These are phyloP conservation scores for Eumaeus atala DNA, from an alignment of 1,140 invertebrate species.

Conservation along the genomic window DNA sequence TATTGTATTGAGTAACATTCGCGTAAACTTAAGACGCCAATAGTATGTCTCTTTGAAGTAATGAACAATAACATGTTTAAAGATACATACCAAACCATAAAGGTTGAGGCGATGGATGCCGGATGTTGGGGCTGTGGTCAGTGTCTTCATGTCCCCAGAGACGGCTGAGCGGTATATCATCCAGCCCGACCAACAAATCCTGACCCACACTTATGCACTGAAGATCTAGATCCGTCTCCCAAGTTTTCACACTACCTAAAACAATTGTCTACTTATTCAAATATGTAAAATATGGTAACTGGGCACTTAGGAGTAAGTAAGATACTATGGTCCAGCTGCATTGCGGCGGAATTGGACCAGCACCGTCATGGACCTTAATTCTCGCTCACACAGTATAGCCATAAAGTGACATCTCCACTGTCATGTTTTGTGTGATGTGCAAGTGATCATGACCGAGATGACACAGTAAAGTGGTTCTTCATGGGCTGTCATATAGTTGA, in stretches of 20 bases:
- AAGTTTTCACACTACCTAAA: slow-evolving; percentile 72
- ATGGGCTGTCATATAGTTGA: slow-evolving; percentile 14
- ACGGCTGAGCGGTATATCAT: slow-evolving; percentile 60
- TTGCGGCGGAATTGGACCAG: no score
- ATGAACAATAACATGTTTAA: not conserved
- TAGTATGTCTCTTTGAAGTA: not conserved
- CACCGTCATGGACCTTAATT: no score
- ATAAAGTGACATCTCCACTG: no score
- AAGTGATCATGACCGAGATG: no score
- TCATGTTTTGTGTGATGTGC: no score
- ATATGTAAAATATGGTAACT: no score
- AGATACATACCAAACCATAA: slow-evolving; percentile 56
- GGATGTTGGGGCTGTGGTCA: slow-evolving; percentile 51
- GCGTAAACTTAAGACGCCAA: no score
- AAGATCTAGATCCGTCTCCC: slow-evolving; percentile 75
- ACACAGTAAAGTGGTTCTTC: no score
- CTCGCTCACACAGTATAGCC: no score
- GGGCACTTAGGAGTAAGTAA: no score
- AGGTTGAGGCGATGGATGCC: slow-evolving; percentile 41
- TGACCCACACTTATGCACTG: slow-evolving; percentile 76
- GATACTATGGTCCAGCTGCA: no score
- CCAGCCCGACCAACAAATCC: slow-evolving; percentile 71
- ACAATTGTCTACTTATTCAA: slow-evolving; percentile 29
- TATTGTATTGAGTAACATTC: no score
- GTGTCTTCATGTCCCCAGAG: slow-evolving; percentile 64